Percentiles rank a stretch among this genome's conserved stretches.
These are phyloP conservation scores for Erythrocercus mccallii DNA, from an alignment of 2,113 vertebrate genomes.

Conservation along the genomic window DNA sequence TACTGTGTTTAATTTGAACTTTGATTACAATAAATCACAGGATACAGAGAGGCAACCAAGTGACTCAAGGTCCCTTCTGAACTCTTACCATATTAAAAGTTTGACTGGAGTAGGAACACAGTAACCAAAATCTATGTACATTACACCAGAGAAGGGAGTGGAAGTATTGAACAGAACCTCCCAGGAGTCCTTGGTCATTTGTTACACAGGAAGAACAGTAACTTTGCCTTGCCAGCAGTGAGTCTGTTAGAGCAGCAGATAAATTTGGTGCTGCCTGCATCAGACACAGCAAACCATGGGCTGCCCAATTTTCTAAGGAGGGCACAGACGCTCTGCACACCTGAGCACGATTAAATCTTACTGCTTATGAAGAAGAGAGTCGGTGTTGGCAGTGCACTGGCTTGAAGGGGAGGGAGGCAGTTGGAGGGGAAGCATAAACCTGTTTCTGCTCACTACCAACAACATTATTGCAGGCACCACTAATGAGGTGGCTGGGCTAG, in stretches of 20 bases:
- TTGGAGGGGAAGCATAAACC: conserved; percentile 51
- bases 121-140: background rate
- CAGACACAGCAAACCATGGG: conserved; percentile 28
- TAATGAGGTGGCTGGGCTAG: conserved; percentile 58
- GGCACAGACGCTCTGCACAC: conserved; percentile 59
- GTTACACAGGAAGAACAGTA: background rate
- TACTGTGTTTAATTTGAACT: background rate
- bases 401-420: conserved; percentile 12
- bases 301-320: conserved; percentile 64
- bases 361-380: conserved; percentile 40
- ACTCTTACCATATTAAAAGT: background rate
- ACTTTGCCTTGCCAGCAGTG: conserved; percentile 20
- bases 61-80: background rate
- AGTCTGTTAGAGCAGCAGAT: conserved; percentile 52
- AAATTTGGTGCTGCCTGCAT: conserved; percentile 37
- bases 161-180: background rate
- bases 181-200: conserved; percentile 12
- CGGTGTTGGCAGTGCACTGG: conserved; percentile 17
- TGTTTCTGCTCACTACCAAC: conserved; percentile 44
- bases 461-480: conserved; percentile 51
- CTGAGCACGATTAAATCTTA: conserved; percentile 73
- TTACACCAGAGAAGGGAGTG: background rate
- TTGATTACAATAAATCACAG: background rate
- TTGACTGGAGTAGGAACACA: background rate
- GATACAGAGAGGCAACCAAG: background rate